A percentile compares a stretch with the other conserved stretches of the same genome.
Evolutionary conservation across 2,113 vertebrate species (phyloP).

Genomic region (Leucoraja erinaceus): DNA sequence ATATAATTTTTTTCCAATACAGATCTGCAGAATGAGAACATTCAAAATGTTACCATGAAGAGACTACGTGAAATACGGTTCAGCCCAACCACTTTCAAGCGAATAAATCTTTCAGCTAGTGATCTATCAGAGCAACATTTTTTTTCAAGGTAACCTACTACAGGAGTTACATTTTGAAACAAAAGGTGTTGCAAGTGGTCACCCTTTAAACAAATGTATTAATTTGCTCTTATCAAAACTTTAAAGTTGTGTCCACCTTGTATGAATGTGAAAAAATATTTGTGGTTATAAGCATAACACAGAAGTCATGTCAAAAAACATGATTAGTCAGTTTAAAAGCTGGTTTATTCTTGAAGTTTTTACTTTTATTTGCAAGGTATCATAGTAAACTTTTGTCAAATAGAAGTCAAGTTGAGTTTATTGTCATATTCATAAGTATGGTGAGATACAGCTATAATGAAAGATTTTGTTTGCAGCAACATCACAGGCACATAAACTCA

Average conservation of each 20-base stretch:
- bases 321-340: neutral
- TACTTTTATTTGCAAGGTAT: neutral
- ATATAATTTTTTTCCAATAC: neutral
- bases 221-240: neutral
- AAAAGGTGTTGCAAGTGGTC: neutral
- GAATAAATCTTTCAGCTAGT: slow-evolving; percentile 48
- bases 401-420: too few species aligned
- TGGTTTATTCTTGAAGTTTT: neutral
- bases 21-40: slow-evolving; percentile 58
- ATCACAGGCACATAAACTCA: too few species aligned
- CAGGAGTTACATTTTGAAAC: neutral
- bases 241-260: neutral
- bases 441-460: too few species aligned
- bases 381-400: neutral
- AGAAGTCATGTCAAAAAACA: neutral
- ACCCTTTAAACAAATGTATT: neutral
- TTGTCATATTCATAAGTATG: too few species aligned
- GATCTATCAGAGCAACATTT: slow-evolving; percentile 32
- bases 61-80: slow-evolving; percentile 63
- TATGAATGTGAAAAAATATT: neutral
- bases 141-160: neutral
- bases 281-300: neutral
- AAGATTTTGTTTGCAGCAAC: too few species aligned
- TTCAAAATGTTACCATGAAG: slow-evolving; percentile 60
- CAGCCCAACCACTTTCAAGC: slow-evolving; percentile 50